These are phyloP conservation scores for Sycophila texana DNA, from an alignment of 2,888 invertebrate genomes.

Conservation along the genomic window DNA sequence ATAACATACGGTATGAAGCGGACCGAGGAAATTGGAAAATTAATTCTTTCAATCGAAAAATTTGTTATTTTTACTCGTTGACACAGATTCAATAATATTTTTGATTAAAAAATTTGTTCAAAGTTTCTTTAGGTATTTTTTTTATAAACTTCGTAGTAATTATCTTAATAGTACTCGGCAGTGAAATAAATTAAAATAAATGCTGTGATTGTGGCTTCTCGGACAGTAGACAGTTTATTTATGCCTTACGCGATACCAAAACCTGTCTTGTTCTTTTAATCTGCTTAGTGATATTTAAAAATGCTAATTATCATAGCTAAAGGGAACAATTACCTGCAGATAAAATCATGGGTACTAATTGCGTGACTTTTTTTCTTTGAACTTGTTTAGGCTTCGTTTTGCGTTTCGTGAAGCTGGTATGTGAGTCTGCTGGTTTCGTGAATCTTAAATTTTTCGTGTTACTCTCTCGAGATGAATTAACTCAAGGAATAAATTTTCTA, in stretches of 20 bases:
- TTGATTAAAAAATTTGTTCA: too few relatives aligned
- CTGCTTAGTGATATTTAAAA: slow-evolving; percentile 18
- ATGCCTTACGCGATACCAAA: slow-evolving; percentile 29
- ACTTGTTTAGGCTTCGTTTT: too few relatives aligned
- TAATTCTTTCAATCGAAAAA: slow-evolving; percentile 14
- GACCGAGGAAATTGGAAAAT: background rate
- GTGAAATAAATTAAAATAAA: background rate
- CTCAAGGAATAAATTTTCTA: too few relatives aligned
- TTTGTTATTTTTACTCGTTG: background rate
- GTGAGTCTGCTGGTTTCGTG: too few relatives aligned
- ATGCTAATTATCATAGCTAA: slow-evolving; percentile 31
- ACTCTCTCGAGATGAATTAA: too few relatives aligned
- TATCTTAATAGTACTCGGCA: too few relatives aligned
- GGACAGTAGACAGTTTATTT: slow-evolving; percentile 9
- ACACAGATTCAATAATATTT: too few relatives aligned
- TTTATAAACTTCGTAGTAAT: too few relatives aligned
- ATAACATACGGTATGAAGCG: background rate
- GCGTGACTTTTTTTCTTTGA: background rate
- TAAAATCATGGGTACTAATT: slow-evolving; percentile 6
- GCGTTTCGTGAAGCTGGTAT: too few relatives aligned
- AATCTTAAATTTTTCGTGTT: too few relatives aligned
- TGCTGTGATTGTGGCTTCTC: background rate
- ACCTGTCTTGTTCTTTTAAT: slow-evolving; percentile 26
- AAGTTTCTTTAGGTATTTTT: too few relatives aligned
- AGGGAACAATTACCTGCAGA: slow-evolving; percentile 28